phyloP scores from a whole-genome alignment of 2,888 invertebrate genomes.

The Nemoura dubitans region DNA sequence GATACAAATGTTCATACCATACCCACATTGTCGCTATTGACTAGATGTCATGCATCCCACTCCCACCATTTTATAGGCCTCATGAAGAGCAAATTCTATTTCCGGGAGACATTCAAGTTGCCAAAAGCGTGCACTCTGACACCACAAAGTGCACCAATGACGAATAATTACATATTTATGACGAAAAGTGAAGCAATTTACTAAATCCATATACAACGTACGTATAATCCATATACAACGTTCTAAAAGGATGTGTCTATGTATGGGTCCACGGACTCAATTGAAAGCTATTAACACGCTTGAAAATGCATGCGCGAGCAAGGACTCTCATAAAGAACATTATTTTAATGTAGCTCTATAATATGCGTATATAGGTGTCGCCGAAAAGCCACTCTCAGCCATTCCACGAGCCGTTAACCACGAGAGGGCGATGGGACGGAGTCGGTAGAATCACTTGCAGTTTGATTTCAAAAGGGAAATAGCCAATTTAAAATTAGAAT shows the following conservation, averaged over 20 bases:
- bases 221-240: not conserved
- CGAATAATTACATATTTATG: not conserved
- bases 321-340: no score
- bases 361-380: no score
- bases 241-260: not conserved
- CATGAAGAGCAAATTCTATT: no score
- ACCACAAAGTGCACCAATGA: not conserved
- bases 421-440: no score
- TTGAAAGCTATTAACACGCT: not conserved
- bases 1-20: no score
- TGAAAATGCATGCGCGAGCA: not conserved
- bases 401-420: not conserved
- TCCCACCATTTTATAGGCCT: no score
- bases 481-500: slow-evolving; percentile 23
- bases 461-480: not conserved
- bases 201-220: not conserved
- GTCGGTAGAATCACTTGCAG: not conserved
- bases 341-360: no score
- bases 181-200: not conserved
- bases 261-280: not conserved
- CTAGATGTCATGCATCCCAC: no score
- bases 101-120: not conserved
- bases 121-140: not conserved
- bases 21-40: no score
- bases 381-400: no score